Conservation (phyloP, 2,113 vertebrate genomes). For the Pipra filicauda region DNA sequence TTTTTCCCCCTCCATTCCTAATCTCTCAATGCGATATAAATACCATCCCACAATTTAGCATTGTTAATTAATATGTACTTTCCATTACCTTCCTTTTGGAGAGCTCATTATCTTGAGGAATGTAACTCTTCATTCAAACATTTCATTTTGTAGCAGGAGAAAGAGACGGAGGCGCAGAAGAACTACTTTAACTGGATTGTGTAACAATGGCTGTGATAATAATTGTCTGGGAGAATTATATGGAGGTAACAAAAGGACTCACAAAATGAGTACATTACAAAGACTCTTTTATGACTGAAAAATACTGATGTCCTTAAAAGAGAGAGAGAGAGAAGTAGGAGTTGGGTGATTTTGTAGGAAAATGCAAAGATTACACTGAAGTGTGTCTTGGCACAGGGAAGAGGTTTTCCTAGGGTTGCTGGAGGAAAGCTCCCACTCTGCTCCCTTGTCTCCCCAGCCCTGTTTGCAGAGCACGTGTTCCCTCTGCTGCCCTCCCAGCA, state of each 20-base stretch:
- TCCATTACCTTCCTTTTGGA: conserved; percentile 35
- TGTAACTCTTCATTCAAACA: conserved; percentile 52
- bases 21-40: conserved; percentile 4
- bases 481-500: not conserved
- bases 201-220: conserved; percentile 41
- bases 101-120: conserved; percentile 37
- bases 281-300: conserved; percentile 45
- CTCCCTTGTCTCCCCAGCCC: not conserved
- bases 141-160: conserved; percentile 21
- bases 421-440: not conserved
- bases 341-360: not conserved
- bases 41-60: not conserved
- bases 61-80: conserved; percentile 55
- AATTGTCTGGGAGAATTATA: conserved; percentile 58
- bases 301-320: conserved; percentile 32
- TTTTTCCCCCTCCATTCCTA: not conserved
- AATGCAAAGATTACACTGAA: not conserved
- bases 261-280: conserved; percentile 42
- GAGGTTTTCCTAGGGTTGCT: not conserved
- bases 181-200: conserved; percentile 41
- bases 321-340: not conserved
- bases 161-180: not conserved
- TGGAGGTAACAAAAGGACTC: conserved; percentile 50
- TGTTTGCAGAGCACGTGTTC: not conserved
- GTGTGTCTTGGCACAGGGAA: not conserved